These are phyloP conservation scores for Pangasius mekongensis DNA, from an alignment of 2,797 vertebrate genomes.

Conservation along the genomic window DNA sequence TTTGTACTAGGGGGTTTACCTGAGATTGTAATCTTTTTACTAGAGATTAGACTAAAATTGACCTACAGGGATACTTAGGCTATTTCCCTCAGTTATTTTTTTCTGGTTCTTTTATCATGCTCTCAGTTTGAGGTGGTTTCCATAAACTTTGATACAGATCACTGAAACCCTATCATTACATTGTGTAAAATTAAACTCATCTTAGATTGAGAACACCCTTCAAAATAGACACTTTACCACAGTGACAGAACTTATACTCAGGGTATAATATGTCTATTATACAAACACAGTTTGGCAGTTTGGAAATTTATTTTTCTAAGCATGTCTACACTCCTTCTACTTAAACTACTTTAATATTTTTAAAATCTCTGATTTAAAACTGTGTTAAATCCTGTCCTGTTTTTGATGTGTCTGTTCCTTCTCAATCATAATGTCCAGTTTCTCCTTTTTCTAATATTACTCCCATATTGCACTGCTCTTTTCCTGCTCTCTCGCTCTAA, in stretches of 20 bases:
- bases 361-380: not conserved
- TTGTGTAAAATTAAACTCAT: not conserved
- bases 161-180: not conserved
- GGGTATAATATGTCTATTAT: not conserved
- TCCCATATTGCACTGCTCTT: not conserved
- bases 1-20: not conserved
- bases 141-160: not conserved
- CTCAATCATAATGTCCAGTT: not conserved
- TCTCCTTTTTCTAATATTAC: not conserved
- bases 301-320: not conserved
- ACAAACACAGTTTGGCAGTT: not conserved
- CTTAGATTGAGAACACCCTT: not conserved
- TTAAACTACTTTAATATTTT: not conserved
- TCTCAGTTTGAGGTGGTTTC: not conserved
- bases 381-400: not conserved
- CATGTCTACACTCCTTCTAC: not conserved
- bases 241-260: not conserved
- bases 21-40: not conserved
- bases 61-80: not conserved
- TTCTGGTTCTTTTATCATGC: not conserved
- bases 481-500: not conserved
- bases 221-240: not conserved
- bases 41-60: not conserved
- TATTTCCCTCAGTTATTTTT: not conserved
- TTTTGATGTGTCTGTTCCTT: conserved; percentile 19